Evolutionary conservation across 1,140 invertebrate species (phyloP).

Genomic region (Orchesella cincta): DNA sequence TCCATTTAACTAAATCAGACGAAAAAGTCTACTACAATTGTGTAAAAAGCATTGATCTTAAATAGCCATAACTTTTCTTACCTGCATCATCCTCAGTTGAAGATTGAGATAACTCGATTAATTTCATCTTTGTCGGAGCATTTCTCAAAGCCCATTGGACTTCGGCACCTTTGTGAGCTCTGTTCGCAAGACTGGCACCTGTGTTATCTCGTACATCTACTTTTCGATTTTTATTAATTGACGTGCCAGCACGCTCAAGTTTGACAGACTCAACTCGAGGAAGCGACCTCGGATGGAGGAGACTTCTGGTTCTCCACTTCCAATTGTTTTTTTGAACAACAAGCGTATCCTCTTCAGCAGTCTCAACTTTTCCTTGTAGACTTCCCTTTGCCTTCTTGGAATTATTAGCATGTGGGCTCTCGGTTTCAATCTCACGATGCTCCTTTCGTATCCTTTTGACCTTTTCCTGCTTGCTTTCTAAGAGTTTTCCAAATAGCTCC

Average conservation of each 20-base stretch:
- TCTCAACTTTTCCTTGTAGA: not conserved
- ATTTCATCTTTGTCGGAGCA: conserved; percentile 17
- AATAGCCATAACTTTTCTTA: too few relatives aligned
- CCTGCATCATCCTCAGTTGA: not conserved
- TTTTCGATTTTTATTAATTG: conserved; percentile 14
- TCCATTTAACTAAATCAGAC: too few relatives aligned
- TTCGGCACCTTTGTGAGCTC: conserved; percentile 22
- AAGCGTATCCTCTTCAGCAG: not conserved
- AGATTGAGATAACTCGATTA: conserved; percentile 10
- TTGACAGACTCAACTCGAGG: not conserved
- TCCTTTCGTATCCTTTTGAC: conserved; percentile 18
- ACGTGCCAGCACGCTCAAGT: conserved; percentile 9
- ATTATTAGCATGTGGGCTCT: too few relatives aligned
- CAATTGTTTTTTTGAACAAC: not conserved
- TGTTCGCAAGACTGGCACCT: not conserved
- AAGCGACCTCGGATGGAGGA: not conserved
- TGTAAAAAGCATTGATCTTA: too few relatives aligned
- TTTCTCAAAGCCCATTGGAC: not conserved
- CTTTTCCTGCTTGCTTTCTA: conserved; percentile 34
- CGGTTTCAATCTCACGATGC: too few relatives aligned
- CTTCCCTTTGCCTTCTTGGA: not conserved
- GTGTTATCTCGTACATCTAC: not conserved
- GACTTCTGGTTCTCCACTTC: conserved; percentile 2
- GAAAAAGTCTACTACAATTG: too few relatives aligned
- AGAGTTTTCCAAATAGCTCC: conserved; percentile 37